Base-by-base conservation (phyloP, 1,140 invertebrate genomes). In the Polypedilum vanderplanki region DNA sequence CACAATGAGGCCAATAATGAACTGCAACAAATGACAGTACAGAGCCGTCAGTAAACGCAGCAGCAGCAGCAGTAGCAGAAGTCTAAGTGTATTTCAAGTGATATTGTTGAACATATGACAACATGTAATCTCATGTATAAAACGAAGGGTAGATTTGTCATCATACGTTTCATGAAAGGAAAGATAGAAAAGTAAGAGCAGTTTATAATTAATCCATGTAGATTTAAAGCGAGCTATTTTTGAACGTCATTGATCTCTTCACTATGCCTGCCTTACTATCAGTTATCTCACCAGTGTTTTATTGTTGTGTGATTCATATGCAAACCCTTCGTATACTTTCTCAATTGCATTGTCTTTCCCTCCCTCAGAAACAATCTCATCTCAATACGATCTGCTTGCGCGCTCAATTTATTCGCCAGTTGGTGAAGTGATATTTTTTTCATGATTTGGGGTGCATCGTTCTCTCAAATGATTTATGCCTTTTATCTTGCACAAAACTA, bases 151-250 rank as follows among this genome's bases (percentile, higher is more conserved):
- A 57, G 46, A 57, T 57, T n/a, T 57, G 3, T 46, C 41, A n/a
- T n/a, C 41, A 46, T n/a, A n/a, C n/a, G n/a, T n/a, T n/a, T n/a
- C n/a, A n/a, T 57, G n/a, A n/a, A n/a, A 57, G 12, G n/a, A 4
- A 57, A 15, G n/a, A 12, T 57, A 57, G 46, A 12, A 15, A 57
- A 57, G n/a, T 12, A 15, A 12, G n/a, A 57, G 46, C 46, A 57
- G 46, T 57, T 57, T 57, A 57, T 57, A 57, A 57, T 57, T 57
- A 57, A 57, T 57, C 46, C 46, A 57, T 57, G 46, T 57, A 57
- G 46, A 57, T 57, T 57, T 57, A 57, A 57, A n/a, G 46, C 15
- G 46, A 57, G 46, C 46, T 57, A 57, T 57, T 57, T 57, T 57
- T n/a, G 46, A 57, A 57, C 15, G 46, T 57, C 46, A 57, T n/a